phyloP scores from a whole-genome alignment of 1,140 invertebrate species.

The Archegozetes longisetosus region DNA sequence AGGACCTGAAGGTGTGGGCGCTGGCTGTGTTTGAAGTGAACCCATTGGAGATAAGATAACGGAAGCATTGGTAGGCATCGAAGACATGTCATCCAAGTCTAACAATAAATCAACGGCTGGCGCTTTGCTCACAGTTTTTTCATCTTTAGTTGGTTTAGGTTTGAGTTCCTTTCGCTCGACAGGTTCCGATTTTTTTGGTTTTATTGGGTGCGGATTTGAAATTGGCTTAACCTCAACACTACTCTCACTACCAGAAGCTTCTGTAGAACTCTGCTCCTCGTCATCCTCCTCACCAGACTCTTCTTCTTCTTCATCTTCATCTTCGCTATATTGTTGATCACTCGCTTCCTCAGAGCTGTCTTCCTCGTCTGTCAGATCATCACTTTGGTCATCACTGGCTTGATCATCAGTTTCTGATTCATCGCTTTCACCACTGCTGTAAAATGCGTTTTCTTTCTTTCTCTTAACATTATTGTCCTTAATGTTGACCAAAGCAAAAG shows the following conservation, averaged over 20 bases:
- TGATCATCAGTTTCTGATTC: slow-evolving; percentile 14
- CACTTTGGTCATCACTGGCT: slow-evolving; percentile 20
- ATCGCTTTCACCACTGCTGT: slow-evolving; percentile 29
- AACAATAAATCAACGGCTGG: slow-evolving; percentile 60
- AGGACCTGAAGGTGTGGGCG: slow-evolving; percentile 27
- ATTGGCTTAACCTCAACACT: slow-evolving; percentile 5
- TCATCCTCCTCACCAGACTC: slow-evolving; percentile 16
- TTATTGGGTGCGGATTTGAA: slow-evolving; percentile 3
- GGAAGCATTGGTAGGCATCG: background rate
- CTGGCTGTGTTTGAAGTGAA: slow-evolving; percentile 13
- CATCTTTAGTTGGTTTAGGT: too few species aligned
- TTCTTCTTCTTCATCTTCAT: slow-evolving; percentile 17
- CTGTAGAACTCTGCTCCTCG: slow-evolving; percentile 18
- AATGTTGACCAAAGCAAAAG: slow-evolving; percentile 9
- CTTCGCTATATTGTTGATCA: background rate
- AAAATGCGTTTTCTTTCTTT: slow-evolving; percentile 35
- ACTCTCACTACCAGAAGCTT: slow-evolving; percentile 10
- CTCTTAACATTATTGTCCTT: slow-evolving; percentile 22
- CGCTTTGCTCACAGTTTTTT: too few species aligned
- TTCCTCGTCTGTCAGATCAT: background rate
- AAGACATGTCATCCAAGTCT: slow-evolving; percentile 46
- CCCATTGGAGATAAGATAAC: background rate
- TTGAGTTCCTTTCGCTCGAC: too few species aligned
- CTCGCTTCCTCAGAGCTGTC: background rate
- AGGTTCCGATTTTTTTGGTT: slow-evolving; percentile 7